phyloP scores from a whole-genome alignment of 2,888 invertebrate genomes.

The Sphaerophoria taeniata region DNA sequence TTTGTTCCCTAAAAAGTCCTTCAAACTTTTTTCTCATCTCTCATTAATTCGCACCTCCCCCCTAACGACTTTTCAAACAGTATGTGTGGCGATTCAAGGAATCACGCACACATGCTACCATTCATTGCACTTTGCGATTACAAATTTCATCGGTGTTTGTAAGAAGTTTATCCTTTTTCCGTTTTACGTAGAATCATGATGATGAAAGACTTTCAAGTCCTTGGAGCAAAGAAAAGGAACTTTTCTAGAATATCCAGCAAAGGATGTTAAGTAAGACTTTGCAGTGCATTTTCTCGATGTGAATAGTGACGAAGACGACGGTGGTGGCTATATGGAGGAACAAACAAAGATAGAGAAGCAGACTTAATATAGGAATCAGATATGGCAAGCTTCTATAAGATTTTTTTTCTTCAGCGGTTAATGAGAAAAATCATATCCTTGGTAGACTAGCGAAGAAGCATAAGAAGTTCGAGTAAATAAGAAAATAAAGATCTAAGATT shows the following conservation, averaged over 20 bases:
- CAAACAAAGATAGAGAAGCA: background rate
- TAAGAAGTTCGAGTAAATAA: background rate
- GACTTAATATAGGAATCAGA: background rate
- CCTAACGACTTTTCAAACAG: background rate
- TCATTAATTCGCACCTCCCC: background rate
- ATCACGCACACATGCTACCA: background rate
- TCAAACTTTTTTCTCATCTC: background rate
- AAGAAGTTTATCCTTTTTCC: conserved; percentile 8
- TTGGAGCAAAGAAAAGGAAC: background rate
- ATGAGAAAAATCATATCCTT: conserved; percentile 2
- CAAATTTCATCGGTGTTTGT: conserved; percentile 12
- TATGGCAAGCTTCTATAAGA: conserved; percentile 12
- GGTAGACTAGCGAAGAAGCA: background rate
- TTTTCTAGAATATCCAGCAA: background rate
- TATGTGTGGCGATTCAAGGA: background rate
- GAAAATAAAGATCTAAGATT: conserved; percentile 1
- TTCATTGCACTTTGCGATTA: background rate
- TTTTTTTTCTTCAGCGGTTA: background rate
- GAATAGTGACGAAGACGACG: background rate
- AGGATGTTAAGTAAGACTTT: conserved; percentile 29
- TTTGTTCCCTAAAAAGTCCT: conserved; percentile 11
- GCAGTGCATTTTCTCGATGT: conserved; percentile 24
- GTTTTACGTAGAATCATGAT: conserved; percentile 4
- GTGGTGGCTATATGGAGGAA: background rate
- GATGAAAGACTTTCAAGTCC: background rate